Percentiles rank a stretch among this genome's conserved stretches.
Conservation (phyloP, 30 jellyfish, hydroid and myxozoan species). For the Aurelia coerulea region DNA sequence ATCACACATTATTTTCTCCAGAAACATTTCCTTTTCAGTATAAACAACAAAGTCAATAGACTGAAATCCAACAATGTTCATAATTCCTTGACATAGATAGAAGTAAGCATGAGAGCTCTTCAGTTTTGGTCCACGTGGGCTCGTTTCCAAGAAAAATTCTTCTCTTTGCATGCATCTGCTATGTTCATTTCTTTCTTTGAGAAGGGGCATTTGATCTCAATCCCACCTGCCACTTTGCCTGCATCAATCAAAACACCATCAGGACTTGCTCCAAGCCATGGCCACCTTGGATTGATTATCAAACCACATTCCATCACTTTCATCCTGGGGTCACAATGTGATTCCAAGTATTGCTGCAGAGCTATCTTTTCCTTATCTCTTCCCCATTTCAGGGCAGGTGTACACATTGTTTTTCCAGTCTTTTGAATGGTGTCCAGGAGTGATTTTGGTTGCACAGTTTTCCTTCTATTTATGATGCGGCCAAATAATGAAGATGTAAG, state of each 20-base stretch:
- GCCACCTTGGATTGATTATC: conserved; percentile 29
- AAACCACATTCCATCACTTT: conserved; percentile 14
- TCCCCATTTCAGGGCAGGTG: conserved; percentile 29
- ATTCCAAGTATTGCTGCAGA: conserved; percentile 10
- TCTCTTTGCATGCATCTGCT: conserved; percentile 37
- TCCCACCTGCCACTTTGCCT: conserved; percentile 12
- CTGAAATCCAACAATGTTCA: conserved; percentile 47
- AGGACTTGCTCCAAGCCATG: conserved; percentile 38
- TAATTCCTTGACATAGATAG: conserved; percentile 56
- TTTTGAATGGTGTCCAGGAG: not conserved
- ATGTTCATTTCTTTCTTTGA: conserved; percentile 12
- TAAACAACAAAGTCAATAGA: conserved; percentile 52
- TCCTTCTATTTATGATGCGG: not conserved
- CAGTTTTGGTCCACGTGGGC: conserved; percentile 24
- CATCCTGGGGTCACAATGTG: not conserved
- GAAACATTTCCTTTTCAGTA: conserved; percentile 19
- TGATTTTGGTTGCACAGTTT: not conserved
- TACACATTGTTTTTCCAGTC: not conserved
- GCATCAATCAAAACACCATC: conserved; percentile 15
- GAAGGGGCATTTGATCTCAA: conserved; percentile 59
- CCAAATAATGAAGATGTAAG: not conserved
- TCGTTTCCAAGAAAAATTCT: conserved; percentile 1
- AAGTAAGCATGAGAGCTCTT: conserved; percentile 14
- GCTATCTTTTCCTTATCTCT: conserved; percentile 46
- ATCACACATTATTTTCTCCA: not conserved